Conservation (phyloP, 1,140 invertebrate species). For the Mycetomoellerius zeteki region DNA sequence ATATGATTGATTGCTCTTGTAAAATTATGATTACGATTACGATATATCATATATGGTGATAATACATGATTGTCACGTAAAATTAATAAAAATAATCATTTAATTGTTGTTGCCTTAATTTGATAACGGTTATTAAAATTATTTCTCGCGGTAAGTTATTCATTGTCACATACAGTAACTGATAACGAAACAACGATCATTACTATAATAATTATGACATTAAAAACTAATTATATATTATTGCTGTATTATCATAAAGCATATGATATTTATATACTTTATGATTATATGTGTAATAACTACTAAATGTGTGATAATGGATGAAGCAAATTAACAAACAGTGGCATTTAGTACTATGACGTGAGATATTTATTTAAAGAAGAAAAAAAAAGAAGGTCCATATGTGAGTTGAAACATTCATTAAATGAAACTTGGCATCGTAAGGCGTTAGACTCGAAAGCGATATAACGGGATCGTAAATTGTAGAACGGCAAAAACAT, state of each 20-base stretch:
- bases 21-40: too few species aligned
- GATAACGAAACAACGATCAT: too few species aligned
- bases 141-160: too few species aligned
- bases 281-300: background rate
- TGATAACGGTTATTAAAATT: too few species aligned
- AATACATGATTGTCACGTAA: too few species aligned
- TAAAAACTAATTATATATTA: background rate
- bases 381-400: background rate
- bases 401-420: conserved; percentile 11
- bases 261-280: background rate
- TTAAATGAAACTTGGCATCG: conserved; percentile 30
- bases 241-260: background rate
- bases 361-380: background rate
- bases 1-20: too few species aligned
- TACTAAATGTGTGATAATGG: background rate
- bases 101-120: too few species aligned
- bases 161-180: too few species aligned
- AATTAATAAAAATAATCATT: too few species aligned
- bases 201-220: background rate
- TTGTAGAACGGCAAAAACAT: conserved; percentile 48
- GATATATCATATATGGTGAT: too few species aligned
- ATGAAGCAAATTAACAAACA: background rate
- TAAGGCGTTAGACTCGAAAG: conserved; percentile 61
- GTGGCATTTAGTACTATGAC: background rate
- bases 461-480: conserved; percentile 70